Evolutionary conservation across 1,140 invertebrate genomes (phyloP), one percentile per base, ranked within the genome.

Genomic region (Pectinophora gossypiella): DNA sequence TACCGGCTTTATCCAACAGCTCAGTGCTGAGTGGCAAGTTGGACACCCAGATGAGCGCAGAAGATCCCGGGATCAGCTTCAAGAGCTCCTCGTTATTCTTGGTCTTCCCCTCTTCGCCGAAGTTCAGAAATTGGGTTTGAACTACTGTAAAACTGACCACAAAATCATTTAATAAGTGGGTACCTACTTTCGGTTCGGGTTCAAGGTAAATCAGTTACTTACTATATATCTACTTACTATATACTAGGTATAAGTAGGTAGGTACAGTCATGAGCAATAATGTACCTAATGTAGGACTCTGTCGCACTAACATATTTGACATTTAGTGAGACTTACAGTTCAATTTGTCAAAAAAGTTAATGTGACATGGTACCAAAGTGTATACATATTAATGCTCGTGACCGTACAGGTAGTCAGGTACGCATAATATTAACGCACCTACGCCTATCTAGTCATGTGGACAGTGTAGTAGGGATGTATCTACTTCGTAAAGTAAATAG

Each of bases 1-100:
- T 68, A 87, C 87, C 87, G 52, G 87, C 87, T 63, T 55, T 76
- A 49, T 87, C 81, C 38, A 88, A 49, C 3, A 88, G 61, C 44
- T 88, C 87, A 19, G 83, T 85, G 13, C 75, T 78, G 44, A 88
- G 78, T 2, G 64, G 69, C 44, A 77, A 68, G 44, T 84, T 69
- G 0, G 85, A 85, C 9, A 68, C 51, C 87, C 87, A 88, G 20
- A 88, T 64, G 3, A 88, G 60, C 0, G 75, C 87, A 1, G 85
- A 79, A 32, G 72, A 72, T 42, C 83, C 85, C 4, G 76, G 74
- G 16, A 88, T 82, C 4, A 85, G 67, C 38, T 79, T 76, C n/a
- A 87, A 50, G 1, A 88, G 68, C 45, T 88, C 85, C 12, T 76
- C 69, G 23, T 63, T 68, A 43, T 71, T 76, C 19, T 76, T 45